Conservation (phyloP, 2,113 vertebrate species). For the Forbesichthys papilliferus region DNA sequence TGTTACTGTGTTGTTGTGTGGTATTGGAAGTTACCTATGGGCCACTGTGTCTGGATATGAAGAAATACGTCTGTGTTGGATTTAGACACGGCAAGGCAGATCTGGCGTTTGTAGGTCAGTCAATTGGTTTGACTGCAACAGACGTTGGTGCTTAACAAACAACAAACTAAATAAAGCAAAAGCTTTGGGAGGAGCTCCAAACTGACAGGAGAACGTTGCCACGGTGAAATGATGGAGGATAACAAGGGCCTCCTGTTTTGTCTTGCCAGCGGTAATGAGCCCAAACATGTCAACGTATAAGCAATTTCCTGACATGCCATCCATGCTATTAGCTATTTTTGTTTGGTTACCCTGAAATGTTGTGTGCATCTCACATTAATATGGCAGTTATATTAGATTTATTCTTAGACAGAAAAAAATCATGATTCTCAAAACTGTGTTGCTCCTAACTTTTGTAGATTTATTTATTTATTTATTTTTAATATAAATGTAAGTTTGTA, state of each 20-base stretch:
- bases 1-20: not conserved
- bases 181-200: not conserved
- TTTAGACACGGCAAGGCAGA: not conserved
- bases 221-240: conserved; percentile 4
- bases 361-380: conserved; percentile 11
- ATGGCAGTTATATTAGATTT: not conserved
- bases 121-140: not conserved
- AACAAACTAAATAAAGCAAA: not conserved
- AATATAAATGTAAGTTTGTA: no score
- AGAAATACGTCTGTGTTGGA: not conserved
- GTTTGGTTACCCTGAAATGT: conserved; percentile 21
- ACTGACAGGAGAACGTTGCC: not conserved
- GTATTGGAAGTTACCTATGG: not conserved
- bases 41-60: not conserved
- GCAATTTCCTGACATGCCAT: conserved; percentile 21
- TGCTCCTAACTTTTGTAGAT: no score
- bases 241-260: conserved; percentile 13
- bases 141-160: not conserved
- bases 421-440: no score
- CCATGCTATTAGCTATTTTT: conserved; percentile 22
- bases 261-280: not conserved
- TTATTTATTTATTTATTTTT: no score
- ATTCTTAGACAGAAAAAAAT: no score
- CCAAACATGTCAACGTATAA: conserved; percentile 13
- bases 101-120: not conserved